These are phyloP conservation scores for Aptenodytes forsteri DNA, from an alignment of 2,113 vertebrate genomes.

Conservation along the genomic window DNA sequence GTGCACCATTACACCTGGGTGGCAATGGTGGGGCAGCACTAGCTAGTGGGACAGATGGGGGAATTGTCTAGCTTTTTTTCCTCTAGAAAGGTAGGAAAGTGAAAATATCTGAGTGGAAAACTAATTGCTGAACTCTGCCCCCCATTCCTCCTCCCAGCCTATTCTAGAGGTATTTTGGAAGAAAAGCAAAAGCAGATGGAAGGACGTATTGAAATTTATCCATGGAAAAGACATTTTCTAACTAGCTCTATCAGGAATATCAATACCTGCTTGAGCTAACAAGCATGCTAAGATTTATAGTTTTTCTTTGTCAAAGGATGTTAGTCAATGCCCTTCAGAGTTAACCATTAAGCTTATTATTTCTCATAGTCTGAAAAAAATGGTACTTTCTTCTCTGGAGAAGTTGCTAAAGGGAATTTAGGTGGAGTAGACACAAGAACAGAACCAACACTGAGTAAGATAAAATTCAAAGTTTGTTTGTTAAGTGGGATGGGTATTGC, in stretches of 20 bases:
- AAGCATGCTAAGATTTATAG: not conserved
- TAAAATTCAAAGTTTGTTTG: not conserved
- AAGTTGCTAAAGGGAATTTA: not conserved
- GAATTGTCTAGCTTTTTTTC: not conserved
- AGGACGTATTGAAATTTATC: not conserved
- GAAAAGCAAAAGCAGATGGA: not conserved
- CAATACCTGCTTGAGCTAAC: not conserved
- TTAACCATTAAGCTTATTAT: not conserved
- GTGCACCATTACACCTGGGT: not conserved
- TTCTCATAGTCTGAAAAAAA: not conserved
- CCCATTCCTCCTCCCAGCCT: rapidly evolving
- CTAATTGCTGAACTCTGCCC: not conserved
- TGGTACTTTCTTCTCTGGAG: not conserved
- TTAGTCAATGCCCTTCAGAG: not conserved
- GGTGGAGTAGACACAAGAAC: not conserved
- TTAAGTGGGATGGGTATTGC: not conserved
- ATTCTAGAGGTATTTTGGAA: not conserved
- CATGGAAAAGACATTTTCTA: not conserved
- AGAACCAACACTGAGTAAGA: not conserved
- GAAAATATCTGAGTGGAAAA: not conserved
- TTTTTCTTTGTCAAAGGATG: not conserved
- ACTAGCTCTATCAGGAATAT: not conserved
- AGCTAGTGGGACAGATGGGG: not conserved
- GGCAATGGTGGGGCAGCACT: not conserved
- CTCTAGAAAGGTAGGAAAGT: not conserved